Evolutionary conservation across 1,140 invertebrate genomes (phyloP).

Genomic region (Zaprionus africanus): DNA sequence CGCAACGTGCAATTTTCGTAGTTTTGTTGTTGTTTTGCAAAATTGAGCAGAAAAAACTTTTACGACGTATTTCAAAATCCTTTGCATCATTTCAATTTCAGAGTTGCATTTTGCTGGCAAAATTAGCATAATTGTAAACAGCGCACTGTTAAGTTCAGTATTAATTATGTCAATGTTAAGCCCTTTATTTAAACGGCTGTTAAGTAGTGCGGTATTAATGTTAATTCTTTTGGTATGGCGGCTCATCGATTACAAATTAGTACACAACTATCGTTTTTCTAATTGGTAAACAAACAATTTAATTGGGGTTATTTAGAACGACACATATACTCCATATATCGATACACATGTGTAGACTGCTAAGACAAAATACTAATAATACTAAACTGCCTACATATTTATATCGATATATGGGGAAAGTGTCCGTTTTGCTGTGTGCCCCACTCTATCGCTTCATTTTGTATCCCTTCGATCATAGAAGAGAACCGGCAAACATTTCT

Average conservation of each 20-base stretch:
- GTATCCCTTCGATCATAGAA: constrained; percentile 22
- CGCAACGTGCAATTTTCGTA: constrained; percentile 1
- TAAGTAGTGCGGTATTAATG: background rate
- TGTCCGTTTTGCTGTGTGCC: background rate
- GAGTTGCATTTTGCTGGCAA: background rate
- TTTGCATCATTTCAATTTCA: background rate
- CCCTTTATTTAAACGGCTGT: background rate
- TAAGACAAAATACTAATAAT: background rate
- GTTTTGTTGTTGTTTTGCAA: constrained; percentile 38
- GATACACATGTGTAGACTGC: constrained; percentile 1
- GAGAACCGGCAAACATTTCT: constrained; percentile 9
- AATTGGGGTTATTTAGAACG: background rate
- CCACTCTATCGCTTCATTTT: background rate
- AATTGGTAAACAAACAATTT: background rate
- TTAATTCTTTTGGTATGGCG: background rate
- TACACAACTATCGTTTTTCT: too few species aligned
- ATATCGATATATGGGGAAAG: background rate
- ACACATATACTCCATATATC: background rate
- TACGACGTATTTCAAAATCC: background rate
- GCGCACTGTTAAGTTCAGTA: background rate
- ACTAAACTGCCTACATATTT: background rate
- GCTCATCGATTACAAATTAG: background rate
- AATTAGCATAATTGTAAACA: background rate
- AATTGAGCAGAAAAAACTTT: background rate
- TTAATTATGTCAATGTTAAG: too few species aligned